Base-by-base conservation (phyloP, 1,140 invertebrate species). In the Epicauta chinensis region DNA sequence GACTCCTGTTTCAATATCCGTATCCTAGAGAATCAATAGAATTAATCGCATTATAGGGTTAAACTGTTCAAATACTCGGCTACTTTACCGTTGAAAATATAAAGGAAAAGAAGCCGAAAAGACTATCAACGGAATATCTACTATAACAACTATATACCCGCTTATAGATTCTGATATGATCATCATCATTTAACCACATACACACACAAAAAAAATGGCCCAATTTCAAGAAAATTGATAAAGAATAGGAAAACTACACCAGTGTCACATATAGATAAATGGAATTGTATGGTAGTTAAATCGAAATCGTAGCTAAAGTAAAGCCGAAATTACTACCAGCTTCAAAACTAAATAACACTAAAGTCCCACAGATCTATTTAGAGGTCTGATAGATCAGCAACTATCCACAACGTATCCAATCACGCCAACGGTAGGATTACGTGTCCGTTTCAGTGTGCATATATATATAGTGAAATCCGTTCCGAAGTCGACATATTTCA, bases 381-480 rank as follows among this genome's bases (percentile, higher is more conserved):
- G 16, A 38, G 36, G 41, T 52, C 50, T 34, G 50, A 52, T 52
- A 52, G 40, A 52, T 52, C 50, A 52, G 50, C 50, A 52, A 52
- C 50, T 52, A 40, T 52, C 50, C 50, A 41, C 50, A 52, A 45
- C 38, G 50, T 52, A 52, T 52, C 50, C 50, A 52, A 52, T 52
- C 50, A 52, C 50, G 50, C 50, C 45, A 52, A 52, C 40, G 50
- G 23, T 43, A 40, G 38, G 38, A 40, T 51, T 51, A 40, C 48
- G 48, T 51, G 40, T 23, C 29, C 38, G 32, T 46, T 10, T 10
- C 14, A 30, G 17, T 35, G 23, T 23, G 23, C 14, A 32, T 32
- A 16, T 13, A 29, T 30, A 42, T 14, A 17, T 30, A 14, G 23
- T 34, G 41, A 41, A 38, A 51, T 29, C 39, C 16, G 23, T 42